phyloP scores from a whole-genome alignment of 2,888 invertebrate species.

The Sinotaia quadrata region DNA sequence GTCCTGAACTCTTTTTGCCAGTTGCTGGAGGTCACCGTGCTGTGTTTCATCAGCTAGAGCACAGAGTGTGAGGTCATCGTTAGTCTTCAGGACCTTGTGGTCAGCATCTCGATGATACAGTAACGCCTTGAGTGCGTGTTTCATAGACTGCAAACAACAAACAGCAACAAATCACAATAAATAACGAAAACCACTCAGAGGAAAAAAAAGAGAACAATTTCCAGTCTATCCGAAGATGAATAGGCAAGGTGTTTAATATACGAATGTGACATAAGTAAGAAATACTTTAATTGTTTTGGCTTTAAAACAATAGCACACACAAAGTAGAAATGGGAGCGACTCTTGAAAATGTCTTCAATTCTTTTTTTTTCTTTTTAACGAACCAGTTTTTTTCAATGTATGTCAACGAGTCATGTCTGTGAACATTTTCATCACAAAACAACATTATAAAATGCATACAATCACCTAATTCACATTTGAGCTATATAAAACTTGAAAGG shows the following conservation, averaged over 20 bases:
- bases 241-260: background rate
- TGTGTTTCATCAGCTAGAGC: background rate
- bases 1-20: too few species aligned
- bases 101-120: background rate
- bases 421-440: too few species aligned
- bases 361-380: background rate
- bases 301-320: background rate
- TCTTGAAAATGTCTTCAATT: background rate
- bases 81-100: background rate
- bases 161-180: background rate
- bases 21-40: too few species aligned
- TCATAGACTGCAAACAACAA: background rate
- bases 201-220: too few species aligned
- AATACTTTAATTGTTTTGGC: background rate
- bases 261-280: background rate
- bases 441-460: too few species aligned
- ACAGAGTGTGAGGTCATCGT: background rate
- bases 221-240: too few species aligned
- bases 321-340: background rate
- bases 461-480: too few species aligned
- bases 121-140: background rate
- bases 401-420: too few species aligned
- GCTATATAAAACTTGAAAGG: too few species aligned
- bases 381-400: too few species aligned
- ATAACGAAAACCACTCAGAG: background rate